Percentiles rank a stretch among this genome's conserved stretches.
Conservation (phyloP, 1,140 invertebrate species). For the Pogonomyrmex barbatus region DNA sequence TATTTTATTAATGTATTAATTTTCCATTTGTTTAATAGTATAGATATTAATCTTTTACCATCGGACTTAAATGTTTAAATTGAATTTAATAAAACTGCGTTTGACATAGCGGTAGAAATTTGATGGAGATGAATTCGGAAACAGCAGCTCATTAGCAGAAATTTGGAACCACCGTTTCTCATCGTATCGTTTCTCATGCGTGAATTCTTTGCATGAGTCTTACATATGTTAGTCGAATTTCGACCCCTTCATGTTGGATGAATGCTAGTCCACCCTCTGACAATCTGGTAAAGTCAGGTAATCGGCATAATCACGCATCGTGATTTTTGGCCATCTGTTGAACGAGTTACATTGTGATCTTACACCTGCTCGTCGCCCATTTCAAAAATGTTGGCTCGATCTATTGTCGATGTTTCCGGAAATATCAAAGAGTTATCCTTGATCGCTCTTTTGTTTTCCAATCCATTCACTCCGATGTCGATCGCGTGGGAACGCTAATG, state of each 20-base stretch:
- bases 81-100: slow-evolving; percentile 1
- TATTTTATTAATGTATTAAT: background rate
- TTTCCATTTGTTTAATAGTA: background rate
- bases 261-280: slow-evolving; percentile 24
- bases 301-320: slow-evolving; percentile 69
- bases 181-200: slow-evolving; percentile 66
- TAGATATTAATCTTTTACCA: background rate
- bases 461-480: slow-evolving; percentile 8
- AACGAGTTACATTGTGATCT: slow-evolving; percentile 70
- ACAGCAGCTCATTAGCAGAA: slow-evolving; percentile 32
- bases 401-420: slow-evolving; percentile 23
- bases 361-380: slow-evolving; percentile 67
- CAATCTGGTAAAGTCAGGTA: slow-evolving; percentile 60
- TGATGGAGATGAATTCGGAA: slow-evolving; percentile 21
- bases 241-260: slow-evolving; percentile 5
- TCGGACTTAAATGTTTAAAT: background rate
- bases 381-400: slow-evolving; percentile 24
- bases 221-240: slow-evolving; percentile 45
- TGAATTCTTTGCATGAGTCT: slow-evolving; percentile 64
- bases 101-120: background rate
- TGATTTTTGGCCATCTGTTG: slow-evolving; percentile 79
- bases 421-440: slow-evolving; percentile 17
- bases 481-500: slow-evolving; percentile 59
- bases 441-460: slow-evolving; percentile 58
- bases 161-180: slow-evolving; percentile 15